A percentile compares a stretch with the other conserved stretches of the same genome.
Evolutionary conservation across 1,140 invertebrate species (phyloP).

Genomic region (Zaprionus nigranus): DNA sequence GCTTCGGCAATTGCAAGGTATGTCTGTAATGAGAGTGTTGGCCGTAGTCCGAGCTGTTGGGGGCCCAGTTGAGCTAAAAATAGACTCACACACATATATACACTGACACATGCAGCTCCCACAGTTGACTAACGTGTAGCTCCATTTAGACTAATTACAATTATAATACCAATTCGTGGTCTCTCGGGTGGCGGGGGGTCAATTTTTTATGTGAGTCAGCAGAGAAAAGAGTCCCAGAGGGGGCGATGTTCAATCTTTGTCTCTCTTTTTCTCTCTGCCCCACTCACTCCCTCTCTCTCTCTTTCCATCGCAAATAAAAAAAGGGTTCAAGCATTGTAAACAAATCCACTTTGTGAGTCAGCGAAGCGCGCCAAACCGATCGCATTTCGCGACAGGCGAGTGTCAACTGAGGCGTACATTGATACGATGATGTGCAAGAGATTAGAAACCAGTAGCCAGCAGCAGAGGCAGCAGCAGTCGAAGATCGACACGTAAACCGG

Average conservation of each 20-base stretch:
- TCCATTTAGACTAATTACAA: conserved; percentile 54
- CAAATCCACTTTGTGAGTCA: conserved; percentile 57
- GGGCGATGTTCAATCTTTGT: conserved; percentile 2
- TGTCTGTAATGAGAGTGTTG: conserved; percentile 38
- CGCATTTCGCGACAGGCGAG: conserved; percentile 57
- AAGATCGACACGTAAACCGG: conserved; percentile 17
- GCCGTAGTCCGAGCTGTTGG: conserved; percentile 19
- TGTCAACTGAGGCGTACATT: conserved; percentile 46
- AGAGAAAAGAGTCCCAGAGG: conserved; percentile 11
- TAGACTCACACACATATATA: conserved; percentile 2
- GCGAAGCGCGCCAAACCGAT: conserved; percentile 47
- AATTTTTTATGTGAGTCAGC: conserved; percentile 41
- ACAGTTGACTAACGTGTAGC: conserved; percentile 47
- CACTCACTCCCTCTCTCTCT: not conserved
- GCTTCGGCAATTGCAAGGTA: conserved; percentile 45
- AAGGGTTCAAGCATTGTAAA: conserved; percentile 40
- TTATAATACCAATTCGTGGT: conserved; percentile 27
- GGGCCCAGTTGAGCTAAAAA: conserved; percentile 25
- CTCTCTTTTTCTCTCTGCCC: not conserved
- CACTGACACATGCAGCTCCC: conserved; percentile 37
- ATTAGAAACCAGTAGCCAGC: conserved; percentile 44
- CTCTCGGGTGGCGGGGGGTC: not conserved
- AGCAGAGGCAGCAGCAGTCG: not conserved
- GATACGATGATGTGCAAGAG: conserved; percentile 34
- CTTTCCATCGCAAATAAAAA: not conserved